Conservation (phyloP, 2,113 vertebrate species). For the Saccopteryx bilineata region DNA sequence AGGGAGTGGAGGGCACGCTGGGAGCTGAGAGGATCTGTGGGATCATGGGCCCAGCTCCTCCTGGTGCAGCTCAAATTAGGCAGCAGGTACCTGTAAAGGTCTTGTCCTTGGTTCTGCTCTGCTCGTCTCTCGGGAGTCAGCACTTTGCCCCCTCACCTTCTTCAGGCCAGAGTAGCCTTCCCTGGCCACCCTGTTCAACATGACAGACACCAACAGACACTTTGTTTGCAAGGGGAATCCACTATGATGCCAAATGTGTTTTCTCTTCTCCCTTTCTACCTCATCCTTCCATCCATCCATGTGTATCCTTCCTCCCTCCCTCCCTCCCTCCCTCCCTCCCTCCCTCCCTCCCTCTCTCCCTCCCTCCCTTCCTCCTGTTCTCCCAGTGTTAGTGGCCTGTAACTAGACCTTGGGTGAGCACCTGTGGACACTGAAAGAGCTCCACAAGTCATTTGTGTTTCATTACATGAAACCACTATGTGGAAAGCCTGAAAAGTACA, state of each 20-base stretch:
- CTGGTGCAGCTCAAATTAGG: neutral
- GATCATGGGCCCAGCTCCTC: neutral
- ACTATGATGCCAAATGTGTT: neutral
- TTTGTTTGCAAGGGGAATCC: neutral
- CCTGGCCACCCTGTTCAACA: neutral
- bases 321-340: too few relatives aligned
- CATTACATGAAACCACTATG: too few relatives aligned
- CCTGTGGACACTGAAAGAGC: neutral
- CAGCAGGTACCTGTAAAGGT: neutral
- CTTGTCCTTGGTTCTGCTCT: neutral
- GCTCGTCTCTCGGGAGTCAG: neutral
- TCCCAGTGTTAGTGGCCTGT: neutral
- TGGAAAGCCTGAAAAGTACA: conserved; percentile 34
- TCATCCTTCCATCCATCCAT: neutral
- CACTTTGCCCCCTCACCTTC: neutral
- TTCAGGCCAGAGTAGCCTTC: neutral
- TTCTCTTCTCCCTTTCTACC: neutral
- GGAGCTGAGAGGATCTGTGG: neutral
- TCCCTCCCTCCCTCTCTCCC: neutral
- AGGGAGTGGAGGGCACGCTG: neutral
- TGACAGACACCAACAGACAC: neutral
- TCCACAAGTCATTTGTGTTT: neutral
- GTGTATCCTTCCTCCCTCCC: neutral
- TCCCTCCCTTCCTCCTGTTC: neutral
- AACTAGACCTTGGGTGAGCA: neutral